Percentiles rank a stretch among this genome's conserved stretches.
phyloP scores from a whole-genome alignment of 2,113 vertebrate genomes.

The Connochaetes taurinus region DNA sequence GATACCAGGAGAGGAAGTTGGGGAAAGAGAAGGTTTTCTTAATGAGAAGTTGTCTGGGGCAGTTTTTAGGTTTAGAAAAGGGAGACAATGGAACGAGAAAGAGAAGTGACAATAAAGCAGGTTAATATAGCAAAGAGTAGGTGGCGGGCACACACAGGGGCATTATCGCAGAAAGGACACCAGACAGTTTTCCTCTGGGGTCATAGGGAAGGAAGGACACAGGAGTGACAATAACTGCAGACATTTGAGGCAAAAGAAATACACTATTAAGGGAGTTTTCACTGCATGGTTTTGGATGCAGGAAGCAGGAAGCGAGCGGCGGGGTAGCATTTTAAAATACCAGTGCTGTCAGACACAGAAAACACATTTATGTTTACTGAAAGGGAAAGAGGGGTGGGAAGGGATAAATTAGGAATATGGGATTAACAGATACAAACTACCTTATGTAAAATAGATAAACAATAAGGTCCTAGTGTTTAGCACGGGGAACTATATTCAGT shows the following conservation, averaged over 20 bases:
- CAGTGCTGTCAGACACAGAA: background rate
- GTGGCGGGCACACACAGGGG: rapidly evolving
- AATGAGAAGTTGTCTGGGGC: background rate
- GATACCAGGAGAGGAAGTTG: background rate
- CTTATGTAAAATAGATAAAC: background rate
- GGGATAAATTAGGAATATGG: background rate
- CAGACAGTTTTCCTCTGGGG: background rate
- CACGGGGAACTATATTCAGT: background rate
- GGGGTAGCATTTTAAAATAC: background rate
- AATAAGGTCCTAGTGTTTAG: background rate
- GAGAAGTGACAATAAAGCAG: background rate
- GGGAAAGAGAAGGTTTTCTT: background rate
- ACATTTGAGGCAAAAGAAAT: background rate
- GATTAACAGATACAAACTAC: background rate
- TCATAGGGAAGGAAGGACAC: background rate
- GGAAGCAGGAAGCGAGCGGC: background rate
- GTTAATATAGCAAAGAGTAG: background rate
- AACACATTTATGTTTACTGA: background rate
- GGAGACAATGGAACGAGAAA: background rate
- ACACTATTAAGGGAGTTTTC: background rate
- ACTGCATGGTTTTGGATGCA: background rate
- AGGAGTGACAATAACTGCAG: background rate
- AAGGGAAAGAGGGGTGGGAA: background rate
- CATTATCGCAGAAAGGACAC: background rate
- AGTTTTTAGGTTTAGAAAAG: background rate